Evolutionary conservation across 2,888 invertebrate species (phyloP), one percentile per base, ranked within the genome.

Genomic region (Clunio marinus): DNA sequence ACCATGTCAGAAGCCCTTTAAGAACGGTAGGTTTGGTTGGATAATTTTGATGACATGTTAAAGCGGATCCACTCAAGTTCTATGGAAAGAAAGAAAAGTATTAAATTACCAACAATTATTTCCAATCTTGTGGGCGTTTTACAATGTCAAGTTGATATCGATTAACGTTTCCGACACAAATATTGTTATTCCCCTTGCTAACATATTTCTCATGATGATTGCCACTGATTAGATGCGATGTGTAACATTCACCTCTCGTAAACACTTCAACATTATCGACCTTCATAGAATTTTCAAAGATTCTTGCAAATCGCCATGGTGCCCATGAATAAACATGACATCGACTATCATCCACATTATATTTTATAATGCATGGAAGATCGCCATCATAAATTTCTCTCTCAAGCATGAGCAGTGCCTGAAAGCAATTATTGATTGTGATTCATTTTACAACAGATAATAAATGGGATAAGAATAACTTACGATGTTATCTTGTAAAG

Each of bases 171-270:
- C 57, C 68, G 28, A 45, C 68, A 20, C 68, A 68, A 25, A 68
- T 41, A 37, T 68, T 66, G 46, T 66, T 51, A 15, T 22, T 41
- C 15, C 68, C 68, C 58, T 55, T 55, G 22, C 41, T 68, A 5
- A 68, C 57, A 68, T 68, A 68, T 68, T 68, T 68, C 20, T 68
- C 68, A 25, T 68, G 58, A 10, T 57, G 28, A 22, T 58, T 57
- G 4, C 68, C 68, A 10, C 22, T 60, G 15, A 45, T 63, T 3
- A 51, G 24, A 58, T 68, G 68, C 3, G 41, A 24, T 13, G 57
- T 68, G 15, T 68, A 68, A 15, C 68, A 68, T 58, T 58, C 58
- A 8, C 68, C 68, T 58, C 58, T 68, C 5, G 55, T 24, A 1
- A 41, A 25, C 3, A 68, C 41, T n/a, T 68, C 58, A 22, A 68